Conservation (phyloP, 2,113 vertebrate species). For the Patagioenas fasciata region DNA sequence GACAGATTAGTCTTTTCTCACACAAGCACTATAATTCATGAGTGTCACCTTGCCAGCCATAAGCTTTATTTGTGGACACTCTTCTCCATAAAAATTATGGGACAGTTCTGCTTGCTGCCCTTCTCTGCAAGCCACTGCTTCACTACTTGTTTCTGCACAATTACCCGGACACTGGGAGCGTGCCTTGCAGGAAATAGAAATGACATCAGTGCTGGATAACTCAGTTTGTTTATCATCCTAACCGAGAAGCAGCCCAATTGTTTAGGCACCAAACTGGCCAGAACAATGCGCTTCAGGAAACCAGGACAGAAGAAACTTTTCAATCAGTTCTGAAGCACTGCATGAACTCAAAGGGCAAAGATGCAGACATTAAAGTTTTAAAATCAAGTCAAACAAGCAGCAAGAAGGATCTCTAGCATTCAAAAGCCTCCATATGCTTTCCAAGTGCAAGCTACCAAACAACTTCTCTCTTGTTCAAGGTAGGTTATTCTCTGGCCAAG, state of each 20-base stretch:
- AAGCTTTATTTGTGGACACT: not conserved
- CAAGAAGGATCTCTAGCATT: not conserved
- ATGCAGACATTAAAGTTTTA: not conserved
- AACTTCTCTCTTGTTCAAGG: not conserved
- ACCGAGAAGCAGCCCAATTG: rapidly evolving
- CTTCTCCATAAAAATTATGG: not conserved
- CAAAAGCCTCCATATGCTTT: not conserved
- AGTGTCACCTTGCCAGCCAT: not conserved
- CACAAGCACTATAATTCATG: rapidly evolving
- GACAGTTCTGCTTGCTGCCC: not conserved
- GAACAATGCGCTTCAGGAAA: not conserved
- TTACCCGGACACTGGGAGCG: not conserved
- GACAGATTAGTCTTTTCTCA: not conserved
- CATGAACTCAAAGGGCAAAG: not conserved
- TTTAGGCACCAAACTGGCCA: not conserved
- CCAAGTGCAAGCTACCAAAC: not conserved
- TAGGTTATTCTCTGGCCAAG: not conserved
- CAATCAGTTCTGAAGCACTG: not conserved
- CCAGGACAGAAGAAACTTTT: not conserved
- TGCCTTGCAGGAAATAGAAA: not conserved
- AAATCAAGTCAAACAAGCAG: not conserved
- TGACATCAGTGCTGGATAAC: not conserved
- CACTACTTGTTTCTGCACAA: not conserved
- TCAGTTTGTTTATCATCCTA: not conserved
- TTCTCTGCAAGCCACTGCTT: not conserved